Evolutionary conservation across 2,797 vertebrate species (phyloP).

Genomic region (Peromyscus nudipes): DNA sequence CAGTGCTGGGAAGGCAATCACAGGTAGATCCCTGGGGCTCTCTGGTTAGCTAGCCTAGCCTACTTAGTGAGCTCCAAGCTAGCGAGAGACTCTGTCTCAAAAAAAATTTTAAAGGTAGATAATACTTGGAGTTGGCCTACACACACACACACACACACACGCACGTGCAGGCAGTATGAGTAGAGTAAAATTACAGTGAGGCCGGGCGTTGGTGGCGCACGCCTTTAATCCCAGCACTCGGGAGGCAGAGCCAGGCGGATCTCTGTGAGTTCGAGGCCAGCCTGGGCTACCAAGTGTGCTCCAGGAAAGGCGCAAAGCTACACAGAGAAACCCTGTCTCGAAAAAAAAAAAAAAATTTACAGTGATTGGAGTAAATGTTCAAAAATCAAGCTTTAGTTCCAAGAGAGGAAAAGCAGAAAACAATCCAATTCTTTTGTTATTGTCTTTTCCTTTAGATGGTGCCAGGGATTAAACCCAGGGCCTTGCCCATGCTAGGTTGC

Average conservation of each 20-base stretch:
- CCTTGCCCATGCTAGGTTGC: not conserved
- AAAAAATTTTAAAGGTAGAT: too few species aligned
- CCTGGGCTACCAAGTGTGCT: too few species aligned
- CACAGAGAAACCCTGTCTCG: too few species aligned
- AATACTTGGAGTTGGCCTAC: too few species aligned
- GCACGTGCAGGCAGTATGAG: not conserved
- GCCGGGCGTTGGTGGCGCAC: too few species aligned
- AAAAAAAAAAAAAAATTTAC: too few species aligned
- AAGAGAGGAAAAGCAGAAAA: not conserved
- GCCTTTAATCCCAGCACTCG: too few species aligned
- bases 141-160: too few species aligned
- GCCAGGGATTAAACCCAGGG: not conserved
- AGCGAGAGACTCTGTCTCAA: not conserved
- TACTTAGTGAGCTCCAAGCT: not conserved
- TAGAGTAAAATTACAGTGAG: not conserved
- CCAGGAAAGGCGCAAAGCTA: too few species aligned
- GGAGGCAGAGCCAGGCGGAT: too few species aligned
- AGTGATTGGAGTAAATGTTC: not conserved
- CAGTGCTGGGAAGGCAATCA: not conserved
- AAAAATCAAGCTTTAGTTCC: constrained; percentile 44
- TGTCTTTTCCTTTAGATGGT: not conserved
- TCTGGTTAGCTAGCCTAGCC: not conserved
- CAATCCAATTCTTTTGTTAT: not conserved
- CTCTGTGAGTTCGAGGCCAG: too few species aligned
- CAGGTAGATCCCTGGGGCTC: not conserved